Percentiles rank a stretch among this genome's conserved stretches.
Conservation (phyloP, 2,888 invertebrate species). For the Eretmocerus hayati region DNA sequence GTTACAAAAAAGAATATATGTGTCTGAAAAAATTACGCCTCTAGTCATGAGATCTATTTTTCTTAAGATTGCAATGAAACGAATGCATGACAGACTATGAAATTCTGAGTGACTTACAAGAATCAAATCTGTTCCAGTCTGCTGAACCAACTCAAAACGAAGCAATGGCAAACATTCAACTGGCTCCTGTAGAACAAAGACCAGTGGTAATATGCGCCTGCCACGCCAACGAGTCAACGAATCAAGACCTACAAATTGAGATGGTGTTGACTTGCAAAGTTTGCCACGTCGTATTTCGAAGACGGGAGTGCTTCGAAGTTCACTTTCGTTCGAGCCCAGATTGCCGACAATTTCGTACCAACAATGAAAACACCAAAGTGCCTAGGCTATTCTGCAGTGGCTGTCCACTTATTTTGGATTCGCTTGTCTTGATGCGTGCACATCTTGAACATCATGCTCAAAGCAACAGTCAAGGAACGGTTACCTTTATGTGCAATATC, state of each 20-base stretch:
- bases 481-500: slow-evolving; percentile 37
- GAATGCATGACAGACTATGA: too few species aligned
- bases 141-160: background rate
- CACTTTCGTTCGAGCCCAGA: slow-evolving; percentile 29
- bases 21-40: too few species aligned
- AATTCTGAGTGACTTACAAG: too few species aligned
- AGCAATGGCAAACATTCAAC: background rate
- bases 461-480: slow-evolving; percentile 24
- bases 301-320: slow-evolving; percentile 35
- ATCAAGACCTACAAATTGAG: slow-evolving; percentile 34
- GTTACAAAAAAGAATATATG: too few species aligned
- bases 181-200: background rate
- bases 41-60: too few species aligned
- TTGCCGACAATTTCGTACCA: slow-evolving; percentile 21
- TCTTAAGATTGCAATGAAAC: too few species aligned
- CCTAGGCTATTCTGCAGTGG: slow-evolving; percentile 35
- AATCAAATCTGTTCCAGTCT: background rate
- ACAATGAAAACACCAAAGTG: slow-evolving; percentile 25
- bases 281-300: slow-evolving; percentile 35
- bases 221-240: slow-evolving; percentile 26
- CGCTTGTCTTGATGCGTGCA: slow-evolving; percentile 29
- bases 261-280: slow-evolving; percentile 34
- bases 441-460: slow-evolving; percentile 34
- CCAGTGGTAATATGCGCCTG: slow-evolving; percentile 31
- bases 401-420: slow-evolving; percentile 29